Conservation (phyloP, 2,113 vertebrate species). For the Phalacrocorax brasilianus region DNA sequence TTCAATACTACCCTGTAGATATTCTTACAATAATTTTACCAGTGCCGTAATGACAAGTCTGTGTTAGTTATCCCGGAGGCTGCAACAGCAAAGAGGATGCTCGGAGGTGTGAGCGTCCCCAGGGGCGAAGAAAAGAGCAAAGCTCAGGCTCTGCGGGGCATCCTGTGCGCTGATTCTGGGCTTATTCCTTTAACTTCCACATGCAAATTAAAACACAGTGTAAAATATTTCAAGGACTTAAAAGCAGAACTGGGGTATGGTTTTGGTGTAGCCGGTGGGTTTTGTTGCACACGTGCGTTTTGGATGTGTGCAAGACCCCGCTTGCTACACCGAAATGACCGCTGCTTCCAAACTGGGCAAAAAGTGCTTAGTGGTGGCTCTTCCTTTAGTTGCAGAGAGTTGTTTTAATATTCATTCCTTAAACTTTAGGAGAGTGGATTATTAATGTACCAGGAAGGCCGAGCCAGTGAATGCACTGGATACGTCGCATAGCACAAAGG, state of each 20-base stretch:
- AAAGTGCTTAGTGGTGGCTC: not conserved
- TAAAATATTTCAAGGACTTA: not conserved
- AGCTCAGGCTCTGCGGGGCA: not conserved
- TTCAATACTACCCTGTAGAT: not conserved
- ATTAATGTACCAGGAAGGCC: not conserved
- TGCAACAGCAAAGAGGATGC: not conserved
- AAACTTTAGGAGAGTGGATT: not conserved
- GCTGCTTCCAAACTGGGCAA: not conserved
- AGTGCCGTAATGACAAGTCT: too few relatives aligned
- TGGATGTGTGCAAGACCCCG: not conserved
- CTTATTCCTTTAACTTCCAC: not conserved
- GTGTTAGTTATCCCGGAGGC: not conserved
- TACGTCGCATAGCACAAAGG: not conserved
- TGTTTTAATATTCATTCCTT: not conserved
- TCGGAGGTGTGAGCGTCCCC: not conserved
- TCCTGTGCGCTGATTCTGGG: too few relatives aligned
- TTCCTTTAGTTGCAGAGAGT: not conserved
- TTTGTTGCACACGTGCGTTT: not conserved
- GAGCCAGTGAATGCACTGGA: not conserved
- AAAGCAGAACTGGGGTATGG: not conserved
- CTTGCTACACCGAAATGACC: not conserved
- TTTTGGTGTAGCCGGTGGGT: not conserved
- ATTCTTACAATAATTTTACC: not conserved
- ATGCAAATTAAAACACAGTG: rapidly evolving
- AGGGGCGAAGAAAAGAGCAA: not conserved